Evolutionary conservation across 2,797 vertebrate species (phyloP).

Genomic region (Sebastes elongatus): DNA sequence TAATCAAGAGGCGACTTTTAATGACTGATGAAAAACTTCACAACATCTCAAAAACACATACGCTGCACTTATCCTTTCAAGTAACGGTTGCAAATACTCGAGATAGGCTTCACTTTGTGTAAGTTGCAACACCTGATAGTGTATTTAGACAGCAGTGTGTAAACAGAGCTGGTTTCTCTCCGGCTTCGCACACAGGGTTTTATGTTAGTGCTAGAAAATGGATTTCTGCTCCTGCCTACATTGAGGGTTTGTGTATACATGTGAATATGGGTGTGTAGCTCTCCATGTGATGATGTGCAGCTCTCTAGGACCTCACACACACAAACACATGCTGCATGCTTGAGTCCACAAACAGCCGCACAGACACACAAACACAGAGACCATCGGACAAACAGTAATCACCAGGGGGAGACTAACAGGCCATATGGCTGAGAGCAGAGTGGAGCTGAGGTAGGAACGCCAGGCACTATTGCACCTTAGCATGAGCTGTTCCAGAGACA

Average conservation of each 20-base stretch:
- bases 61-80: neutral
- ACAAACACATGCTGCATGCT: constrained; percentile 37
- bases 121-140: constrained; percentile 48
- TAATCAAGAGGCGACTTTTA: constrained; percentile 1
- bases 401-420: constrained; percentile 32
- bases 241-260: constrained; percentile 39
- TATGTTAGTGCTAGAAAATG: constrained; percentile 46
- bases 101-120: constrained; percentile 14
- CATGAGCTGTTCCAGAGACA: constrained; percentile 68
- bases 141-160: constrained; percentile 44
- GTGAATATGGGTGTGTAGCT: constrained; percentile 21
- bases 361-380: constrained; percentile 68
- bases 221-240: constrained; percentile 27
- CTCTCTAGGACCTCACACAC: constrained; percentile 57
- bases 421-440: constrained; percentile 57
- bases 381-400: constrained; percentile 67
- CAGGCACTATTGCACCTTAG: constrained; percentile 59
- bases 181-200: constrained; percentile 30
- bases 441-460: constrained; percentile 17
- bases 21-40: neutral
- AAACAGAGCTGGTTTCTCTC: constrained; percentile 62
- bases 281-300: constrained; percentile 60
- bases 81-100: neutral
- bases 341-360: constrained; percentile 68
- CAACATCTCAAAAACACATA: constrained; percentile 7